Base-by-base conservation (phyloP, 2,888 invertebrate species). In the Stramonita haemastoma region DNA sequence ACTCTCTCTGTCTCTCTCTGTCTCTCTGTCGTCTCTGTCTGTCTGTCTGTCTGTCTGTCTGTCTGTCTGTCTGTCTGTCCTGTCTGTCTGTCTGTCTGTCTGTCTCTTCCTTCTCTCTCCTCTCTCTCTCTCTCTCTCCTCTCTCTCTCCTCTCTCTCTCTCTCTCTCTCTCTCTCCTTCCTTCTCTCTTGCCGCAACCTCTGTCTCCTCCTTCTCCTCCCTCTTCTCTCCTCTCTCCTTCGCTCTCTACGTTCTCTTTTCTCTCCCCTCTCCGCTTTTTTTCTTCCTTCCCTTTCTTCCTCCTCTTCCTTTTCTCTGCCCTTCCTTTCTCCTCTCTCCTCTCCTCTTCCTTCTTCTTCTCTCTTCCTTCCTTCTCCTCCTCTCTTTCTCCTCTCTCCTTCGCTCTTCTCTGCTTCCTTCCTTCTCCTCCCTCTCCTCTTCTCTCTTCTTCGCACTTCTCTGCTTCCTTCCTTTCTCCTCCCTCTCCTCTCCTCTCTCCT, bases 121-220 rank as follows among this genome's bases (percentile, higher is more conserved):
- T 60, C 17, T 60, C 13, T 8, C 60, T 60, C 17, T 15, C 8
- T 60, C 13, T 60, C 73, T 17, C 6, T 73, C 22, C n/a, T 26
- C 22, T 15, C 22, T 15, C 73, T 26, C n/a, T 17, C 5, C 22
- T 73, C 73, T 73, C n/a, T 26, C 5, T 73, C 6, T 26, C 6
- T 73, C 22, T 26, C 22, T 73, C 73, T 17, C 26, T 26, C 15
- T 17, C 11, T 73, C 13, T 17, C 17, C 17, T 60, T 60, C 60
- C 8, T 60, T 8, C 13, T 17, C 17, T 15, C 60, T 60, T 60
- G 17, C 17, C 26, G 73, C 17, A 17, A 73, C n/a, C 26, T 26
- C 73, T 73, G 73, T 26, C 22, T 73, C 73, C 73, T 73, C 73
- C 73, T 73, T 26, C 73, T 73, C 73, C 73, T 73, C 73, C 73